Evolutionary conservation across 2,888 invertebrate species (phyloP).

Genomic region (Iphiclides podalirius): DNA sequence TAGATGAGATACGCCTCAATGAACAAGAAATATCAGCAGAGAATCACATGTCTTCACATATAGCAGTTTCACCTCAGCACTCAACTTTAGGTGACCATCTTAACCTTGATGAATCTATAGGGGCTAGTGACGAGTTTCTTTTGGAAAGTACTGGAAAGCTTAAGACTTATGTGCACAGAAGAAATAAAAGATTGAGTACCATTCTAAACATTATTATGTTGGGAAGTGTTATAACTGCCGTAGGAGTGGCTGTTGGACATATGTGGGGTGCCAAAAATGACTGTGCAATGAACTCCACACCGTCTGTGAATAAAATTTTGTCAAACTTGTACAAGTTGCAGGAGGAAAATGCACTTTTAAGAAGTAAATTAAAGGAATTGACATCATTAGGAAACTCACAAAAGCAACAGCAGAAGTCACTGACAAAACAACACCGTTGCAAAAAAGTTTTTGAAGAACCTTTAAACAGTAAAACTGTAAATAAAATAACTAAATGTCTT

Average conservation of each 20-base stretch:
- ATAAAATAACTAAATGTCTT: slow-evolving; percentile 58
- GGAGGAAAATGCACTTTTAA: slow-evolving; percentile 70
- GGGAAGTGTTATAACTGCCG: slow-evolving; percentile 72
- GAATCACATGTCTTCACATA: slow-evolving; percentile 35
- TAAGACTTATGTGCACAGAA: slow-evolving; percentile 71
- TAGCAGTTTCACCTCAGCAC: slow-evolving; percentile 38
- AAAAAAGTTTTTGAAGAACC: slow-evolving; percentile 69
- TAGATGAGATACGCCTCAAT: slow-evolving; percentile 42
- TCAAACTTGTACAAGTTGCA: slow-evolving; percentile 73
- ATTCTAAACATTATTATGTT: slow-evolving; percentile 70
- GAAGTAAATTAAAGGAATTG: slow-evolving; percentile 64
- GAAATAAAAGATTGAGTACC: slow-evolving; percentile 70
- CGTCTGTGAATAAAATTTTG: slow-evolving; percentile 69
- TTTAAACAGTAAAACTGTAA: slow-evolving; percentile 49
- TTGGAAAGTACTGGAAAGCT: slow-evolving; percentile 53
- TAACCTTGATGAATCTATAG: slow-evolving; percentile 44
- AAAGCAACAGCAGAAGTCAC: slow-evolving; percentile 43
- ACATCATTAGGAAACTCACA: slow-evolving; percentile 47
- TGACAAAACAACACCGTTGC: slow-evolving; percentile 55
- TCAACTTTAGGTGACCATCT: slow-evolving; percentile 27
- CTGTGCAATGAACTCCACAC: slow-evolving; percentile 53
- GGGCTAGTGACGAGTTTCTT: slow-evolving; percentile 53
- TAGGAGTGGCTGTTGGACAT: slow-evolving; percentile 72
- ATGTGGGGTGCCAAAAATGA: slow-evolving; percentile 75
- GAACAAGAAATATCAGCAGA: slow-evolving; percentile 29